Base-by-base conservation (phyloP, 2,113 vertebrate species). In the Amia ocellicauda region DNA sequence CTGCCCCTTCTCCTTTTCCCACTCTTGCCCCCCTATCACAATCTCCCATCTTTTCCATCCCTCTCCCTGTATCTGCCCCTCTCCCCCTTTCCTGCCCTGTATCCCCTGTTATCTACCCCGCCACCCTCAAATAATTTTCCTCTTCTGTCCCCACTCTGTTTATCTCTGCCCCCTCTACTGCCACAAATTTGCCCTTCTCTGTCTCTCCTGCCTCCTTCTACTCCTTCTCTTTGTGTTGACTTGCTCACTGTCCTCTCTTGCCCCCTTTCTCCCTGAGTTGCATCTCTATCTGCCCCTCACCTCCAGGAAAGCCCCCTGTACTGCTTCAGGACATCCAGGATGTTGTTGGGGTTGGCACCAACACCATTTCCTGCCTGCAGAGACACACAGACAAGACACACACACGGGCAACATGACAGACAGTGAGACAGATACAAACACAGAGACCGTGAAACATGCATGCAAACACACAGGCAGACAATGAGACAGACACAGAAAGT, bases 241-340 rank as follows among this genome's bases (percentile, higher is more conserved):
- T 52, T n/a, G n/a, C 19, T 7, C 19, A 19, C 23, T 24, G 23
- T 3, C 11, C 4, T 14, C 22, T 24, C 10, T 17, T 55, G 19
- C 4, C 14, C 14, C 4, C 22, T 28, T 22, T 36, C 31, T 11
- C 31, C n/a, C n/a, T n/a, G n/a, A n/a, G n/a, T n/a, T n/a, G n/a
- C n/a, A n/a, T 36, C 31, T 11, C 16, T 0, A 20, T 43, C 23
- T 13, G 78, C 7, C n/a, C 58, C 63, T 80, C 76, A 98, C 95
- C 94, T 91, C 84, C 89, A 98, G 8, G 96, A 93, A 26, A 98
- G 77, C 14, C 96, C 95, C 3, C 93, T 85, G 71, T 94, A 96
- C 61, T 94, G 64, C 1, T 69, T 92, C 3, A 16, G 1, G 41
- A 93, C 70, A 58, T 92, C 85, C 2, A 80, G 41, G 7, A 94